Conservation (phyloP, 2,797 vertebrate species). For the Alcedo quadribrachys region DNA sequence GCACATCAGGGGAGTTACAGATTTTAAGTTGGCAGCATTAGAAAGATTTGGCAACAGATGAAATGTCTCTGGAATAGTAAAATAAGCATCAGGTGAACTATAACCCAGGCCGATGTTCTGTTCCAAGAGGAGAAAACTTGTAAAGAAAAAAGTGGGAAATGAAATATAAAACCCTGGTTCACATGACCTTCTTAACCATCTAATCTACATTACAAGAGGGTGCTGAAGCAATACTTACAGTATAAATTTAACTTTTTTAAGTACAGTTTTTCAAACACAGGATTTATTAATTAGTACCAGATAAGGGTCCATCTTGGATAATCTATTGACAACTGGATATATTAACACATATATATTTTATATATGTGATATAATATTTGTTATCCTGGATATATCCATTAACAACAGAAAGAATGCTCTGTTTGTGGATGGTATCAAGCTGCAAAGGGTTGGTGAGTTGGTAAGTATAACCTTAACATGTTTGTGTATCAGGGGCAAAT, state of each 20-base stretch:
- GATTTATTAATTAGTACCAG: background rate
- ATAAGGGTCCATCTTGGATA: background rate
- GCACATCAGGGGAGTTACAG: background rate
- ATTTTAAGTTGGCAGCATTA: background rate
- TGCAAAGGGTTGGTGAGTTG: background rate
- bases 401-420: background rate
- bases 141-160: background rate
- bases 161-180: background rate
- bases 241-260: background rate
- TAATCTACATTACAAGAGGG: background rate
- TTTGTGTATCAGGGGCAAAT: background rate
- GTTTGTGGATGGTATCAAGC: background rate
- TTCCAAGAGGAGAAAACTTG: background rate
- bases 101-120: background rate
- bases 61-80: background rate
- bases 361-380: no score
- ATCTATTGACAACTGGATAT: background rate
- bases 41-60: background rate
- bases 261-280: background rate
- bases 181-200: background rate
- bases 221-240: background rate
- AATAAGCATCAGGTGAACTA: background rate
- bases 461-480: background rate
- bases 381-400: background rate
- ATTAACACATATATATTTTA: no score